Evolutionary conservation across 2,888 invertebrate genomes (phyloP).

Genomic region (Hetaerina titia): DNA sequence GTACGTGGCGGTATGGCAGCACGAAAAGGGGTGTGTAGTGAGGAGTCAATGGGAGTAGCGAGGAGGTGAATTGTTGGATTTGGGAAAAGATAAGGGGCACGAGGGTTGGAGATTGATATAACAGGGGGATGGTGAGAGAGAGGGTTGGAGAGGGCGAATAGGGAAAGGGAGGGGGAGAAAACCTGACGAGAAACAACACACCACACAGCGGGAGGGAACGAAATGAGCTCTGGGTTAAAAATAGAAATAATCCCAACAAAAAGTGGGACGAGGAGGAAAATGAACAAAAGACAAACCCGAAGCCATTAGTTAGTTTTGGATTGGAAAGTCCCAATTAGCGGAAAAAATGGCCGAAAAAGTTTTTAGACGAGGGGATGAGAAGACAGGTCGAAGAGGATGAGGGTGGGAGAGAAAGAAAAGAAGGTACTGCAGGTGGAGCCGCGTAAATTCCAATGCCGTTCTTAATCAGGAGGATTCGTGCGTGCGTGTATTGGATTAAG

Average conservation of each 20-base stretch:
- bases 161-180: not conserved
- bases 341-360: slow-evolving; percentile 41
- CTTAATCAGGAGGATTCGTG: slow-evolving; percentile 56
- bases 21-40: not conserved
- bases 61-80: not conserved
- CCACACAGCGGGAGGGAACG: not conserved
- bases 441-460: slow-evolving; percentile 48
- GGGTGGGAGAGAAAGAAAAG: not conserved
- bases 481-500: slow-evolving; percentile 55
- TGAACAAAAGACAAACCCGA: slow-evolving; percentile 20
- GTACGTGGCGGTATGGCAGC: not conserved
- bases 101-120: not conserved
- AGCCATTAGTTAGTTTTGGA: slow-evolving; percentile 58
- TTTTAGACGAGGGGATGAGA: not conserved
- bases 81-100: not conserved
- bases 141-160: not conserved
- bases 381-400: not conserved
- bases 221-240: slow-evolving; percentile 1
- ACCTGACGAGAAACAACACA: not conserved
- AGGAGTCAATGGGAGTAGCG: not conserved
- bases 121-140: not conserved
- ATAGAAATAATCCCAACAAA: slow-evolving; percentile 20
- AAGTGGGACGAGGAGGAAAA: not conserved
- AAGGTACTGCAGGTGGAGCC: not conserved
- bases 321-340: slow-evolving; percentile 59